A percentile compares a stretch with the other conserved stretches of the same genome.
These are phyloP conservation scores for Borostomias antarcticus DNA, from an alignment of 2,797 vertebrate species.

Conservation along the genomic window DNA sequence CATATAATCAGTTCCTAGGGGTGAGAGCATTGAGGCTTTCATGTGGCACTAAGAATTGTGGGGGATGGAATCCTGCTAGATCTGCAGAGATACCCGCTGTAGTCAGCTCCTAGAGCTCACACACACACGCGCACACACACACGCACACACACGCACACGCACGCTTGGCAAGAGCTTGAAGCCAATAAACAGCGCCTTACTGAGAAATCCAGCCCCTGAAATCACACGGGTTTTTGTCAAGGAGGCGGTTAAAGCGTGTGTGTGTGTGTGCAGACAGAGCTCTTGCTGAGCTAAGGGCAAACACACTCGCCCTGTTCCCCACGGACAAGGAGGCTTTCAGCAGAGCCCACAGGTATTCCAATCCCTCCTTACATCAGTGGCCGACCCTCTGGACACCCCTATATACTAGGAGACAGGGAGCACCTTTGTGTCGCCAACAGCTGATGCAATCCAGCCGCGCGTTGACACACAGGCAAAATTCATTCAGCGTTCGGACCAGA, in stretches of 20 bases:
- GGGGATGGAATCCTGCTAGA: constrained; percentile 14
- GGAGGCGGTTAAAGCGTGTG: constrained; percentile 33
- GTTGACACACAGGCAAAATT: constrained; percentile 25
- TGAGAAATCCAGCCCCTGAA: background rate
- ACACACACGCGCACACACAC: constrained; percentile 9
- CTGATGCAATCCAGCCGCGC: constrained; percentile 42
- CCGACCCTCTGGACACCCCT: constrained; percentile 13
- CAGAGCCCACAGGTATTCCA: constrained; percentile 44
- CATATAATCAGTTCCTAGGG: background rate
- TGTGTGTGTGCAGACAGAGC: constrained; percentile 27
- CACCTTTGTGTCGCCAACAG: background rate
- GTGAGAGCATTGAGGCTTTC: background rate
- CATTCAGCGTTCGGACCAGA: constrained; percentile 30
- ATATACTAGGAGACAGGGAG: constrained; percentile 1
- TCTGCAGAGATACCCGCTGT: constrained; percentile 18
- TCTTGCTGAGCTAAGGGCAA: constrained; percentile 49
- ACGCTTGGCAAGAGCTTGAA: background rate
- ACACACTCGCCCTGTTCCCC: constrained; percentile 50
- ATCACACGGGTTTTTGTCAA: background rate
- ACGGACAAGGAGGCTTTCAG: constrained; percentile 60
- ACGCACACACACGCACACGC: background rate
- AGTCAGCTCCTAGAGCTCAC: constrained; percentile 32
- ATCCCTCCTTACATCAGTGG: constrained; percentile 47
- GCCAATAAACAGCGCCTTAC: background rate
- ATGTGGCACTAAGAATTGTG: constrained; percentile 30